Conservation (phyloP, 2,797 vertebrate genomes). For the Botia almorhae region DNA sequence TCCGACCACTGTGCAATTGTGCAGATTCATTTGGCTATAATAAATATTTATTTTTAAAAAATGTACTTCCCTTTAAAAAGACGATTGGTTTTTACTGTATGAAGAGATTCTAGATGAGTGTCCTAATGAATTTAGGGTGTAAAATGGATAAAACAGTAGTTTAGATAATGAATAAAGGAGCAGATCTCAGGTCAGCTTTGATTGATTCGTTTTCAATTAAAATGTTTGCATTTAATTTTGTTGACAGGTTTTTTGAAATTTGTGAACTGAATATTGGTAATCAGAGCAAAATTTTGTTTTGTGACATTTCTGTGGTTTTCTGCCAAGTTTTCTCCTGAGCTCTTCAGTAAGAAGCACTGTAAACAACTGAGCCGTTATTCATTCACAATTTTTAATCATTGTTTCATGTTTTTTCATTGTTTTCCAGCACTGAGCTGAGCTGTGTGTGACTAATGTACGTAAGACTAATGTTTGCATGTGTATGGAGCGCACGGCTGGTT, state of each 20-base stretch:
- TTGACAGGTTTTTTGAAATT: neutral
- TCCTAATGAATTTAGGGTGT: neutral
- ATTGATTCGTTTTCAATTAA: neutral
- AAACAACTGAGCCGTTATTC: neutral
- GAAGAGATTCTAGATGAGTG: neutral
- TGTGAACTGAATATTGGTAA: neutral
- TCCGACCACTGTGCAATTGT: conserved; percentile 1
- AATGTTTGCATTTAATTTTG: conserved; percentile 1
- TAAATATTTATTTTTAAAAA: neutral
- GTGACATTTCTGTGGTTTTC: neutral
- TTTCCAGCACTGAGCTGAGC: conserved; percentile 19
- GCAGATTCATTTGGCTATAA: conserved; percentile 2
- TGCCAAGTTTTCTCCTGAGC: neutral
- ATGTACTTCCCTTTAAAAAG: neutral
- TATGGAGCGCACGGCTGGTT: conserved; percentile 39
- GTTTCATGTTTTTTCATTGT: neutral
- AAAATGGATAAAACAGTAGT: neutral
- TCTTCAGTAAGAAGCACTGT: neutral
- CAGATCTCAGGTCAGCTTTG: neutral
- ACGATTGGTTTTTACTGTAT: neutral
- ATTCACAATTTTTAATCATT: neutral
- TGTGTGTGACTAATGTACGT: conserved; percentile 41
- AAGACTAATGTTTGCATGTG: conserved; percentile 45
- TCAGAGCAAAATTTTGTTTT: neutral
- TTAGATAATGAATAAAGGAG: neutral